Evolutionary conservation across 2,888 invertebrate species (phyloP).

Genomic region (Epicampocera succincta): DNA sequence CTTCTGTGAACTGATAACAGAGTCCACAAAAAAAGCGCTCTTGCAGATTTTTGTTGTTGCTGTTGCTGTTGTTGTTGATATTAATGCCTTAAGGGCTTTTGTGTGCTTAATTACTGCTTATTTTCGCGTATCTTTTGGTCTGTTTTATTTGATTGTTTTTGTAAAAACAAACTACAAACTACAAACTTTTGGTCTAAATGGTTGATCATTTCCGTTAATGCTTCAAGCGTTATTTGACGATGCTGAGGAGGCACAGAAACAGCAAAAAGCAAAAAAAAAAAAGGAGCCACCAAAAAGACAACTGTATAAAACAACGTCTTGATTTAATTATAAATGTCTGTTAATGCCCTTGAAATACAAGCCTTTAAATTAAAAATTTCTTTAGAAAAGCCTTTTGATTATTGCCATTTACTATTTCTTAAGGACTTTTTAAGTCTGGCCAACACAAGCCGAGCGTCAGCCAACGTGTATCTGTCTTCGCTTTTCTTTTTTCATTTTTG

Average conservation of each 20-base stretch:
- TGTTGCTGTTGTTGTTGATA: conserved; percentile 51
- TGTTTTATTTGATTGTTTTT: conserved; percentile 37
- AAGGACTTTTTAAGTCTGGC: conserved; percentile 32
- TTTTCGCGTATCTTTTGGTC: conserved; percentile 20
- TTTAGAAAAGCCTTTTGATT: conserved; percentile 53
- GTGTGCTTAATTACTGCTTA: conserved; percentile 70
- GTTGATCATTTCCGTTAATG: conserved; percentile 73
- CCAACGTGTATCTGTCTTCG: conserved; percentile 28
- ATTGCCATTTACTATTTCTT: conserved; percentile 4
- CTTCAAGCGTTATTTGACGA: conserved; percentile 69
- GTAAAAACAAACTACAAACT: conserved; percentile 17
- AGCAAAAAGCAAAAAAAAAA: too few species aligned
- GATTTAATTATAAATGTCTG: conserved; percentile 70
- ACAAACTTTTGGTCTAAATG: conserved; percentile 65
- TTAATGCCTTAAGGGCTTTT: conserved; percentile 62
- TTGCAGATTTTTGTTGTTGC: conserved; percentile 25
- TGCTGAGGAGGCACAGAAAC: conserved; percentile 45
- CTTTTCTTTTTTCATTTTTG: neutral
- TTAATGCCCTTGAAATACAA: conserved; percentile 58
- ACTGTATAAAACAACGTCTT: conserved; percentile 53
- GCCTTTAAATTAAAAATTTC: conserved; percentile 50
- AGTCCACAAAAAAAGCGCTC: conserved; percentile 14
- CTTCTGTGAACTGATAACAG: conserved; percentile 21
- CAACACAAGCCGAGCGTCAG: conserved; percentile 58
- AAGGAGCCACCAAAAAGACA: conserved; percentile 12